Conservation (phyloP, 1,140 invertebrate species). For the Vanessa tameamea region DNA sequence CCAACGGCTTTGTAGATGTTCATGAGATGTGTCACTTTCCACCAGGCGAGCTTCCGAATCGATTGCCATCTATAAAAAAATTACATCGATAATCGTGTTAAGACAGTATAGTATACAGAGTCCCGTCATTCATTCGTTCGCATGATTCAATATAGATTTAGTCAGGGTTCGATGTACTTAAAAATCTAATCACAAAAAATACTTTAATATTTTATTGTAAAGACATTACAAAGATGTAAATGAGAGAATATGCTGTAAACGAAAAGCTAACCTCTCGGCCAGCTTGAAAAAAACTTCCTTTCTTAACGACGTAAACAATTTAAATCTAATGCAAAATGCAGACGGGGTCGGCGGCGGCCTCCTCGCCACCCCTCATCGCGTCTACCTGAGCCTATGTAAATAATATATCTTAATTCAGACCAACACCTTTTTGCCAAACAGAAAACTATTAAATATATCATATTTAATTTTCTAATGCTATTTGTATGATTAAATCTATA, state of each 20-base stretch:
- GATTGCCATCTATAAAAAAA: too few relatives aligned
- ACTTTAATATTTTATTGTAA: neutral
- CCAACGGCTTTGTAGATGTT: too few relatives aligned
- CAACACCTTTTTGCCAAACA: neutral
- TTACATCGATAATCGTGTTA: too few relatives aligned
- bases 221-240: constrained; percentile 19
- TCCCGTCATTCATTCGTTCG: too few relatives aligned
- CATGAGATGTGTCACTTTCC: too few relatives aligned
- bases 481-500: neutral
- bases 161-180: too few relatives aligned
- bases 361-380: constrained; percentile 36
- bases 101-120: too few relatives aligned
- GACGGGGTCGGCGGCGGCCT: constrained; percentile 49
- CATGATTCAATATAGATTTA: too few relatives aligned
- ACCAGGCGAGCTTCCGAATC: too few relatives aligned
- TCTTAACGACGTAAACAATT: constrained; percentile 80
- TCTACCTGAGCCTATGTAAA: constrained; percentile 62
- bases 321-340: constrained; percentile 79
- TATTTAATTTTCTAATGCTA: neutral
- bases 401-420: constrained; percentile 56
- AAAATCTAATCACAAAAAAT: too few relatives aligned
- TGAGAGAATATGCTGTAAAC: constrained; percentile 55
- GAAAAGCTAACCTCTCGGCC: constrained; percentile 49
- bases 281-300: constrained; percentile 65
- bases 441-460: neutral